Conservation (phyloP, 2,888 invertebrate species). For the Herminia tarsipennalis region DNA sequence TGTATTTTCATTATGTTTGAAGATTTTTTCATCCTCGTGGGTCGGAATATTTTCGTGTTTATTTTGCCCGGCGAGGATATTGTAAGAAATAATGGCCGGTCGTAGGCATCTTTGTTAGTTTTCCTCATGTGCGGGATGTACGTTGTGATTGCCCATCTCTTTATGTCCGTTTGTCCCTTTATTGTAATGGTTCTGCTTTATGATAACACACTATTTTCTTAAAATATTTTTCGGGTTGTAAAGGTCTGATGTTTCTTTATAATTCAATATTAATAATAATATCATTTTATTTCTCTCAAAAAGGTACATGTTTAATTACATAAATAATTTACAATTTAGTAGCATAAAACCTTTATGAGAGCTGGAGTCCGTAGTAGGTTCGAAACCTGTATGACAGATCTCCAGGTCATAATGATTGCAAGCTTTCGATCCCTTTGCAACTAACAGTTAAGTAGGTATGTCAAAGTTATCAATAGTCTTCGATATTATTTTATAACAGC, state of each 20-base stretch:
- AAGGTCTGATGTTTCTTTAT: slow-evolving; percentile 2
- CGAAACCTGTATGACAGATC: too few relatives aligned
- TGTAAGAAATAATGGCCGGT: slow-evolving; percentile 14
- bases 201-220: slow-evolving; percentile 22
- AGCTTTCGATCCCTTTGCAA: too few relatives aligned
- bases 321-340: too few relatives aligned
- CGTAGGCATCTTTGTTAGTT: slow-evolving; percentile 35
- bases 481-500: neutral
- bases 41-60: slow-evolving; percentile 23
- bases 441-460: too few relatives aligned
- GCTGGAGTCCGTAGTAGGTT: too few relatives aligned
- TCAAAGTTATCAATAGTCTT: neutral
- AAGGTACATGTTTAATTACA: too few relatives aligned
- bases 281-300: too few relatives aligned
- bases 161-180: slow-evolving; percentile 28
- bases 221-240: slow-evolving; percentile 4
- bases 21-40: neutral
- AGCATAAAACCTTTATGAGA: too few relatives aligned
- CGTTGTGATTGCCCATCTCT: slow-evolving; percentile 27
- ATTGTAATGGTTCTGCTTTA: slow-evolving; percentile 31
- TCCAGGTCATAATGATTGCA: too few relatives aligned
- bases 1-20: neutral
- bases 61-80: slow-evolving; percentile 16
- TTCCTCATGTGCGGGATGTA: slow-evolving; percentile 40
- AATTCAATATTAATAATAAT: too few relatives aligned